These are phyloP conservation scores for Epizoanthus ramosus DNA, from an alignment of 92 coral and sea anemone species.

Conservation along the genomic window DNA sequence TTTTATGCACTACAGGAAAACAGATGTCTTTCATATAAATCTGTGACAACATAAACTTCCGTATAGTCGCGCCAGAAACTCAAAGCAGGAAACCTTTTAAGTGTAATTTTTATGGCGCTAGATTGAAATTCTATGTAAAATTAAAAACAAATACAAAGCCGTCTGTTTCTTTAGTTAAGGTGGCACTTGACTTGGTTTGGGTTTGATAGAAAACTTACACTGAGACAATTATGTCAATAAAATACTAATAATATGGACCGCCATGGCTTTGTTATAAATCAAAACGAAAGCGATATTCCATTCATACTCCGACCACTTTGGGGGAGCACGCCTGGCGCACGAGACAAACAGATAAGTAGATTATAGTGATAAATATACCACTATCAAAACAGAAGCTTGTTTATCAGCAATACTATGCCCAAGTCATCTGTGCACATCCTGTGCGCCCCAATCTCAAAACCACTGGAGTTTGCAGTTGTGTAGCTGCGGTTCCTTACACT, in stretches of 20 bases:
- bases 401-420: conserved; percentile 22
- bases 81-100: conserved; percentile 11
- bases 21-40: neutral
- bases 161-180: no score
- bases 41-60: neutral
- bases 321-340: conserved; percentile 28
- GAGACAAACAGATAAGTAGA: conserved; percentile 23
- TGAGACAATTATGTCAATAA: neutral
- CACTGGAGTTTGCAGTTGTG: no score
- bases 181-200: neutral
- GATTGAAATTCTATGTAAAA: no score
- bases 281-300: neutral
- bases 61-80: neutral
- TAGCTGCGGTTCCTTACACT: no score
- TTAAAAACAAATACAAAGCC: no score
- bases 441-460: neutral
- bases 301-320: conserved; percentile 29
- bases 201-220: conserved; percentile 7
- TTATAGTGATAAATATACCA: conserved; percentile 17
- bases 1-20: no score
- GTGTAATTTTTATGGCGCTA: no score
- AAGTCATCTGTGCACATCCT: conserved; percentile 19
- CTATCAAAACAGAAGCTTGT: conserved; percentile 1
- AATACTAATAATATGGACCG: neutral
- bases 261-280: neutral